Conservation (phyloP, 2,888 invertebrate genomes). For the Trilocha varians region DNA sequence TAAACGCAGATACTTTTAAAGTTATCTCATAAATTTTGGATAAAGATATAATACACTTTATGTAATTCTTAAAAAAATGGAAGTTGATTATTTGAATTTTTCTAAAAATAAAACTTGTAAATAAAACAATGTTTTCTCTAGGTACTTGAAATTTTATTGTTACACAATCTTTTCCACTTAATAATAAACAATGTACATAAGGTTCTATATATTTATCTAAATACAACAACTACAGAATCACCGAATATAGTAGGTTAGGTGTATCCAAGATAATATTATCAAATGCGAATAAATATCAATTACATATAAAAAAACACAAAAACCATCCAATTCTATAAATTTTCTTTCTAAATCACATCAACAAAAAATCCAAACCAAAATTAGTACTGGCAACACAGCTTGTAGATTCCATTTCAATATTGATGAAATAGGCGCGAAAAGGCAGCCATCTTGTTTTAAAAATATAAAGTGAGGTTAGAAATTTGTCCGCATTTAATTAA, state of each 20-base stretch:
- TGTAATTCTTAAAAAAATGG: too few relatives aligned
- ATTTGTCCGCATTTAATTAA: constrained; percentile 13
- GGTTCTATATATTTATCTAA: constrained; percentile 28
- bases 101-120: constrained; percentile 1
- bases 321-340: too few relatives aligned
- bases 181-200: constrained; percentile 51
- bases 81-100: too few relatives aligned
- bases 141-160: constrained; percentile 50
- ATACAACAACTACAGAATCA: constrained; percentile 27
- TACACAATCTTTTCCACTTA: constrained; percentile 51
- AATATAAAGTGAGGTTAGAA: constrained; percentile 5
- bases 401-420: too few relatives aligned
- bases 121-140: constrained; percentile 17
- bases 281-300: constrained; percentile 9
- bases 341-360: too few relatives aligned
- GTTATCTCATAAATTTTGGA: too few relatives aligned
- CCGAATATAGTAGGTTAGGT: constrained; percentile 9
- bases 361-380: too few relatives aligned
- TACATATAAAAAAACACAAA: constrained; percentile 13
- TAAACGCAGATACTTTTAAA: too few relatives aligned
- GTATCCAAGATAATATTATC: constrained; percentile 9
- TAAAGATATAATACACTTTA: too few relatives aligned
- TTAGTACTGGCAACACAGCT: too few relatives aligned
- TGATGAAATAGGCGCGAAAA: too few relatives aligned
- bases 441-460: constrained; percentile 8